A percentile compares a stretch with the other conserved stretches of the same genome.
phyloP scores from a whole-genome alignment of 1,140 invertebrate species.

The Harpegnathos saltator region DNA sequence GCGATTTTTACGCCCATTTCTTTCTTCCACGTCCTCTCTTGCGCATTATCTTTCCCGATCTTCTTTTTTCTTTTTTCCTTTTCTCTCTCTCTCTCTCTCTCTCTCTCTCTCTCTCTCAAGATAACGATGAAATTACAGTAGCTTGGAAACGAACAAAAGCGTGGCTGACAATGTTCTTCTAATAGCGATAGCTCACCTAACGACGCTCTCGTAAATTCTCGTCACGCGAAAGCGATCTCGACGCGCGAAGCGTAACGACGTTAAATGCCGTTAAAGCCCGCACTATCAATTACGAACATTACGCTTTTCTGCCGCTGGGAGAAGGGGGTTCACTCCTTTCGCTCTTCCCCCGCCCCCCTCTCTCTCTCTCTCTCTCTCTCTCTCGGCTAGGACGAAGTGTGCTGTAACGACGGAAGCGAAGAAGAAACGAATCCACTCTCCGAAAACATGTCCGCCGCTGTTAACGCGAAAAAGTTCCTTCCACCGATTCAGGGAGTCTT shows the following conservation, averaged over 20 bases:
- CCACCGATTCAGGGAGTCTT: background rate
- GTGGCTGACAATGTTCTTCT: slow-evolving; percentile 16
- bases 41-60: slow-evolving; percentile 2
- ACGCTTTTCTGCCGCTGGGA: slow-evolving; percentile 26
- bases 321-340: too few species aligned
- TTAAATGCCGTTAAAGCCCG: slow-evolving; percentile 40
- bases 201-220: slow-evolving; percentile 38
- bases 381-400: background rate
- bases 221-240: slow-evolving; percentile 39
- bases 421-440: too few species aligned
- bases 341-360: too few species aligned
- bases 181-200: slow-evolving; percentile 13
- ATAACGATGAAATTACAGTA: slow-evolving; percentile 7
- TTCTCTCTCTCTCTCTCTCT: background rate
- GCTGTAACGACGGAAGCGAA: too few species aligned
- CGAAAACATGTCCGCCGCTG: background rate
- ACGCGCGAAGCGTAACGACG: slow-evolving; percentile 27
- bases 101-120: background rate
- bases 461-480: background rate
- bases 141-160: slow-evolving; percentile 1
- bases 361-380: background rate
- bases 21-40: background rate
- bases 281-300: slow-evolving; percentile 49
- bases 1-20: background rate
- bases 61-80: slow-evolving; percentile 6